Base-by-base conservation (phyloP, 2,888 invertebrate genomes). In the Tanytarsus gracilentus region DNA sequence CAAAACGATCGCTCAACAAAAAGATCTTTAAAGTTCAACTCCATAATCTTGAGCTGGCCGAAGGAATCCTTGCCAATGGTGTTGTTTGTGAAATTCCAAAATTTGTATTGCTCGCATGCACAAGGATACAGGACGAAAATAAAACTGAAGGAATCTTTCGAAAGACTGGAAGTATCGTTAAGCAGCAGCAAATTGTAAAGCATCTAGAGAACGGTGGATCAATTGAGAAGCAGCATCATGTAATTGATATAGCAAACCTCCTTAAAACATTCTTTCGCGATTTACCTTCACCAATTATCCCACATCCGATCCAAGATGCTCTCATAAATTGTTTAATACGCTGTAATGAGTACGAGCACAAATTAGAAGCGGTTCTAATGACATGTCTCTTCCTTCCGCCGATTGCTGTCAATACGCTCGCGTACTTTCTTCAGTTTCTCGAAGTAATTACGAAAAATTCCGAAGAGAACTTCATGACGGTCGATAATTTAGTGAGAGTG, bases 131-230 rank as follows among this genome's bases (percentile, higher is more conserved):
- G 63, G 76, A 80, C 48, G 80, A 85, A 72, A 79, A 85, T 26
- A 78, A 81, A 61, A 82, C 84, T 18, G 93, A 93, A 70, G 94
- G 94, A 1, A 74, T 94, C 51, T 94, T 94, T 71, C 79, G 94
- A 6, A 93, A 91, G 76, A 89, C 90, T 51, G 94, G 93, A 11
- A 89, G 33, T 78, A 92, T 63, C 90, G 91, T 72, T 86, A 84
- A 68, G 89, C 90, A 71, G 81, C 93, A 21, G 85, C 85, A 75
- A 86, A 72, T 76, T 62, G 72, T 86, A 85, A 73, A 79, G 66
- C 74, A 79, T 62, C 71, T 91, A 62, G 89, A 91, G 69, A 80
- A 79, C 49, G 88, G 88, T 6, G 82, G 82, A 55, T 77, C 76
- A 58, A 76, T 91, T 53, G 81, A 82, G 14, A 81, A 82, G 55